Percentiles rank a stretch among this genome's conserved stretches.
Conservation (phyloP, 2,113 vertebrate genomes). For the Paradisaea rubra region DNA sequence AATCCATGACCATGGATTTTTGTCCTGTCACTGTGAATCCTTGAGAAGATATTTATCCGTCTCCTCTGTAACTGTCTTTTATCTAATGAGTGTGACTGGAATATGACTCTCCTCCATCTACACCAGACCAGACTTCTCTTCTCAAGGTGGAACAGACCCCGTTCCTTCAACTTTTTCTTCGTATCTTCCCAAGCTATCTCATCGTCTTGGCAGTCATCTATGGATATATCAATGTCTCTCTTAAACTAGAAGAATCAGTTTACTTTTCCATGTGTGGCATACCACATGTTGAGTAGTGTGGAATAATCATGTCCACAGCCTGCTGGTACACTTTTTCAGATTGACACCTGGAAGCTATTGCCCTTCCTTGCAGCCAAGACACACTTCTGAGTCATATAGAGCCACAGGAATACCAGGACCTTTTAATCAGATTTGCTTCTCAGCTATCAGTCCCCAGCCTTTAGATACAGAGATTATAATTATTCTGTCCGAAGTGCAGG, state of each 20-base stretch:
- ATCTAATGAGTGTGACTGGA: neutral
- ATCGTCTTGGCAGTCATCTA: neutral
- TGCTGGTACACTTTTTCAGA: neutral
- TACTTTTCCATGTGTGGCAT: neutral
- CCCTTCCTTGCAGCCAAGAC: neutral
- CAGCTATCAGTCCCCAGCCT: neutral
- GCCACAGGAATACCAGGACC: rapidly evolving
- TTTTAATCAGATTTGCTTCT: neutral
- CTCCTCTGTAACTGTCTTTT: neutral
- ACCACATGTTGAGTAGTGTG: neutral
- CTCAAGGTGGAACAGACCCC: neutral
- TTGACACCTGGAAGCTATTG: neutral
- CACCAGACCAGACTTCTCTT: neutral
- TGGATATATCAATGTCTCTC: neutral
- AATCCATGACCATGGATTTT: neutral
- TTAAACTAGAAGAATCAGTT: neutral
- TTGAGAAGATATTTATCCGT: neutral
- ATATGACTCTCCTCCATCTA: neutral
- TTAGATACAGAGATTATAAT: neutral
- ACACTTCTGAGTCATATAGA: neutral
- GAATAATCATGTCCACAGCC: neutral
- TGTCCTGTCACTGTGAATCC: neutral
- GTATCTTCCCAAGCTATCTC: neutral
- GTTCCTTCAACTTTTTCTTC: neutral
- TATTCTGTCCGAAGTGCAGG: neutral